These are phyloP conservation scores for Ficedula albicollis DNA, from an alignment of 2,797 vertebrate genomes.

Conservation along the genomic window DNA sequence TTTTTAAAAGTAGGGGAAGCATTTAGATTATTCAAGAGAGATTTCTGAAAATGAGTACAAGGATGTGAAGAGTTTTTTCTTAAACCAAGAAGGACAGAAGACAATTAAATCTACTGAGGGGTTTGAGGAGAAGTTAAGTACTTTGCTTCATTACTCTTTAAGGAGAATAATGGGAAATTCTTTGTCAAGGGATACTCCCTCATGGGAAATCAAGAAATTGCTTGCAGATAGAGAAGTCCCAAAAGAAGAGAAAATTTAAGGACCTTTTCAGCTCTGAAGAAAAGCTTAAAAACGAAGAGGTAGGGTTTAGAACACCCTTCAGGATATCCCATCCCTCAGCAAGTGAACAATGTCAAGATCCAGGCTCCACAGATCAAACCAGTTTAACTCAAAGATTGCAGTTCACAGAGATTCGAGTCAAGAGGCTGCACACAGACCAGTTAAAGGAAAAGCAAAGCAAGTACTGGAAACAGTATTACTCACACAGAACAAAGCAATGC, in stretches of 20 bases:
- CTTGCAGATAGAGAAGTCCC: constrained; percentile 16
- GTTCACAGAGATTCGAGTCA: not conserved
- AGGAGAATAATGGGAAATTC: constrained; percentile 16
- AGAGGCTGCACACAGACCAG: not conserved
- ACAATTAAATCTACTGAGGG: not conserved
- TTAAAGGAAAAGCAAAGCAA: not conserved
- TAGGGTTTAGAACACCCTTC: not conserved
- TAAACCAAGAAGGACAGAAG: not conserved
- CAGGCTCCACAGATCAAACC: not conserved
- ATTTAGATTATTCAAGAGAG: not conserved
- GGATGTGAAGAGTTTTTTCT: not conserved
- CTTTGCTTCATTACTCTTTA: constrained; percentile 26
- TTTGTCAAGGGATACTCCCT: constrained; percentile 1
- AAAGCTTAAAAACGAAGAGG: not conserved
- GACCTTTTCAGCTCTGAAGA: not conserved
- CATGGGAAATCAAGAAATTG: constrained; percentile 33
- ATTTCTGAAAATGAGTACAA: not conserved
- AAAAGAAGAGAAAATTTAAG: constrained; percentile 16
- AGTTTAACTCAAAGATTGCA: not conserved
- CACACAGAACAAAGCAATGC: not conserved
- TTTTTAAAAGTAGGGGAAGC: not conserved
- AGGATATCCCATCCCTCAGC: not conserved
- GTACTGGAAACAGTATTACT: not conserved
- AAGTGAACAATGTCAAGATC: not conserved
- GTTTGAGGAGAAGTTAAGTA: not conserved